Base-by-base conservation (phyloP, 2,113 vertebrate species). In the Phaethornis superciliosus region DNA sequence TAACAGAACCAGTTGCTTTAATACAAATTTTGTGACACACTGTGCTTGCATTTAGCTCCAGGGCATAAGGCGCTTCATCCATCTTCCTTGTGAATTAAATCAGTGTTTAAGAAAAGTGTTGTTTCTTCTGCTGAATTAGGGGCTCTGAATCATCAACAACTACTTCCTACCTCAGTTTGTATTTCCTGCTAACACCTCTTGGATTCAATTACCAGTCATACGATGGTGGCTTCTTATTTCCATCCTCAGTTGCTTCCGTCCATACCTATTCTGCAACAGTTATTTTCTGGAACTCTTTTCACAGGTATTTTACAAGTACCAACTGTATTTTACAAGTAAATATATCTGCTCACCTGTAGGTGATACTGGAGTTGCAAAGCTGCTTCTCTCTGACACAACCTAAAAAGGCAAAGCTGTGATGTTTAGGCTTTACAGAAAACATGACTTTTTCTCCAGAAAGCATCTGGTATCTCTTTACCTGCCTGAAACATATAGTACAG, bases 161-260 rank as follows among this genome's bases (percentile, higher is more conserved):
- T 15, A 30, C 10, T 6, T 8, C 0, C 5, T 15, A 14, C 23
- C 27, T 7, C 3, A 7, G 23, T 9, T n/a, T 33, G 13, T 33
- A 21, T 6, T 37, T 54, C n/a, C 14, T 46, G 4, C 32, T 47
- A 37, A 51, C 2, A 3, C 28, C 44, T 51, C 40, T 65, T 24
- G 6, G 17, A 22, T 26, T 69, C 27, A 23, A 4, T 37, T 28
- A 10, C 21, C 14, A 62, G 27, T 16, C 26, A 8, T 15, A 35
- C 4, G 10, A 35, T 69, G 40, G 6, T 9, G 42, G 21, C 15
- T 32, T 58, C 35, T 35, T 4, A 0, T 19, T 33, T 54, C 62
- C 44, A 83, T 68, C 37, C 64, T 49, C 65, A 9, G 1, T 3
- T 2, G 3, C 28, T 75, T 79, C 52, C 24, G 42, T 82, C 33